Percentiles rank a stretch among this genome's conserved stretches.
Conservation (phyloP, 2,797 vertebrate genomes). For the Buceros bicornis region DNA sequence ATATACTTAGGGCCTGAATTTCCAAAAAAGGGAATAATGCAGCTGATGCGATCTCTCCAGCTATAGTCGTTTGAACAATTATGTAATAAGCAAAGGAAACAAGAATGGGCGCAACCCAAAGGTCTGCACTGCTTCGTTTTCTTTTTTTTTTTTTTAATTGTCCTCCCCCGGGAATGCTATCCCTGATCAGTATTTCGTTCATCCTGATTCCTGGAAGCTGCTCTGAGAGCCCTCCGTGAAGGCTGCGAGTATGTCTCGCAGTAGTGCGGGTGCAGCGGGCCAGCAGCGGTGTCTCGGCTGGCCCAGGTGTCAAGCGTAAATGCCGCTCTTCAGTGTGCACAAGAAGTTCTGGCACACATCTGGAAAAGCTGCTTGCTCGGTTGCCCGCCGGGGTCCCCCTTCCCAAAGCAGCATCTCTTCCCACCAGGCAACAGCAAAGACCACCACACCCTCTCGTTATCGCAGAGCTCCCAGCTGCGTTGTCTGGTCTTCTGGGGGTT, state of each 20-base stretch:
- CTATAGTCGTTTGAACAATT: conserved; percentile 73
- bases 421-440: background rate
- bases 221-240: background rate
- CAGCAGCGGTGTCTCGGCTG: background rate
- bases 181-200: background rate
- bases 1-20: conserved; percentile 73
- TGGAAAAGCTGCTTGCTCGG: background rate
- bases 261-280: background rate
- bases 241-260: background rate
- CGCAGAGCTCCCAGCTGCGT: background rate
- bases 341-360: background rate
- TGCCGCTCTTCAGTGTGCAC: background rate
- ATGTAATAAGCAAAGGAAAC: conserved; percentile 73
- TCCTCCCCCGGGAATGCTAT: conserved; percentile 7
- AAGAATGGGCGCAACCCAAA: conserved; percentile 70
- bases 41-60: conserved; percentile 73
- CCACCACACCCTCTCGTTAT: background rate
- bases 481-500: background rate
- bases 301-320: background rate
- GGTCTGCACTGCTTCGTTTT: conserved; percentile 72
- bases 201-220: background rate
- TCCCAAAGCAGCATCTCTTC: background rate
- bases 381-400: background rate
- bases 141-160: background rate
- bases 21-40: conserved; percentile 72